phyloP scores from a whole-genome alignment of 2,113 vertebrate genomes.

The Psittacara wagleri region DNA sequence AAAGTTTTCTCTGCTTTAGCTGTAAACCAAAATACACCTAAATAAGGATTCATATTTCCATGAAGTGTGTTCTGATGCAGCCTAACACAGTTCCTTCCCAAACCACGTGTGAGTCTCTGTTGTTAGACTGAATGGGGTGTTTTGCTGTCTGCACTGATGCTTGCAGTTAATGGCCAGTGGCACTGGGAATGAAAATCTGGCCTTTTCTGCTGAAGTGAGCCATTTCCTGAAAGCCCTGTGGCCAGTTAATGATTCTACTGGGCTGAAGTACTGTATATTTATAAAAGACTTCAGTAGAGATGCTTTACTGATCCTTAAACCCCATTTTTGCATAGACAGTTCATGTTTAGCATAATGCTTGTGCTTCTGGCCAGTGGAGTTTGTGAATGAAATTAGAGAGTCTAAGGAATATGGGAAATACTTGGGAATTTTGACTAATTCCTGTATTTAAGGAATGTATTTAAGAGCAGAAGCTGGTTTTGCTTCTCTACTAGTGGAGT shows the following conservation, averaged over 20 bases:
- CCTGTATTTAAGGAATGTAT: background rate
- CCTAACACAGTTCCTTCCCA: background rate
- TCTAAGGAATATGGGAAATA: background rate
- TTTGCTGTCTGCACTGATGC: background rate
- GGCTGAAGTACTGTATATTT: conserved; percentile 31
- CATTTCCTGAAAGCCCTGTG: background rate
- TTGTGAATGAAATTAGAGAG: background rate
- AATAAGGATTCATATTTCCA: background rate
- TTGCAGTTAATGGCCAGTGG: background rate
- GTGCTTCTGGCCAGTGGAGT: background rate
- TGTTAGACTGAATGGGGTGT: background rate
- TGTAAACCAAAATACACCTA: conserved; percentile 10
- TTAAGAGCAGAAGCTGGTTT: background rate
- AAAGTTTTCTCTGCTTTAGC: background rate
- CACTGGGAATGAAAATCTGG: background rate
- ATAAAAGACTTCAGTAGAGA: background rate
- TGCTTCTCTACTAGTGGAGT: background rate
- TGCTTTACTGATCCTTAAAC: background rate
- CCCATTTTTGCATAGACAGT: background rate
- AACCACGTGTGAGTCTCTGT: background rate
- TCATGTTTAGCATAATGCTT: background rate
- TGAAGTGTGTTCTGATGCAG: background rate
- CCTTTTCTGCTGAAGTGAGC: background rate
- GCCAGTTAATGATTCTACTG: background rate
- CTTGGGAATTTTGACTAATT: background rate